phyloP scores from a whole-genome alignment of 2,888 invertebrate genomes.

The Ectropis crepuscularia region DNA sequence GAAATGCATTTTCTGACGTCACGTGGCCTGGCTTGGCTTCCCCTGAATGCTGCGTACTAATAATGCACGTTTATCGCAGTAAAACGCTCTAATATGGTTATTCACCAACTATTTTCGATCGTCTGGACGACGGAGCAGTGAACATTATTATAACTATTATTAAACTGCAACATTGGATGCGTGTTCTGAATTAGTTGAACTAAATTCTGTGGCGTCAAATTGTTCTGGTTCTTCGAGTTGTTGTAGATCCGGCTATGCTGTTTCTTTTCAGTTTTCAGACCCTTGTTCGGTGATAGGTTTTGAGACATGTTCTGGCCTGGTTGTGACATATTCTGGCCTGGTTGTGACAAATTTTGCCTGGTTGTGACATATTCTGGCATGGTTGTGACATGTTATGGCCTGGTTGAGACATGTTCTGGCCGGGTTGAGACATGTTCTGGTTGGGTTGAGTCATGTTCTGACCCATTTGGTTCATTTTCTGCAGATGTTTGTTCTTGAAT shows the following conservation, averaged over 20 bases:
- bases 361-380: conserved; percentile 48
- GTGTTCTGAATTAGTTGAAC: conserved; percentile 78
- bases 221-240: conserved; percentile 56
- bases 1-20: too few relatives aligned
- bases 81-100: too few relatives aligned
- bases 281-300: conserved; percentile 55
- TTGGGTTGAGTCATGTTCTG: conserved; percentile 46
- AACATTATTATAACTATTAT: too few relatives aligned
- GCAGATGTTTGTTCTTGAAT: conserved; percentile 16
- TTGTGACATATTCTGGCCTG: conserved; percentile 52
- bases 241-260: conserved; percentile 68
- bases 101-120: too few relatives aligned
- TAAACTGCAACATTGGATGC: conserved; percentile 74
- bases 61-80: too few relatives aligned
- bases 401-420: conserved; percentile 58
- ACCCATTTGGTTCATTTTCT: conserved; percentile 52
- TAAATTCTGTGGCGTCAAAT: conserved; percentile 67
- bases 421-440: conserved; percentile 56
- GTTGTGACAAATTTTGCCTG: conserved; percentile 43
- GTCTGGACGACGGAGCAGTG: too few relatives aligned
- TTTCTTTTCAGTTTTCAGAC: conserved; percentile 52
- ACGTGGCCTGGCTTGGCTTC: too few relatives aligned
- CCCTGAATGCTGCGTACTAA: too few relatives aligned
- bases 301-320: conserved; percentile 49
- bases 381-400: conserved; percentile 47